Evolutionary conservation across 1,140 invertebrate genomes (phyloP).

Genomic region (Hylaeus volcanicus): DNA sequence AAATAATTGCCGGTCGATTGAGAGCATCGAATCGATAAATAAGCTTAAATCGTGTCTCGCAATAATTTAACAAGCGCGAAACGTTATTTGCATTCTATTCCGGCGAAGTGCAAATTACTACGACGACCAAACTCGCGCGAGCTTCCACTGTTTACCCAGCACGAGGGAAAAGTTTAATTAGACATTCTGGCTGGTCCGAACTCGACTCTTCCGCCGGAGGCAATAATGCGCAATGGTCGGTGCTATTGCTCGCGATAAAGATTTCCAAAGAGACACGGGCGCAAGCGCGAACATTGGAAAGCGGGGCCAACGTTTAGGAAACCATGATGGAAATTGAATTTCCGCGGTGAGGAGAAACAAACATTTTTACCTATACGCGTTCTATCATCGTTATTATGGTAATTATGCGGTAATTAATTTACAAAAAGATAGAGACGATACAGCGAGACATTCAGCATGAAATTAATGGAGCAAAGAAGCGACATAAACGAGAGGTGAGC

Average conservation of each 20-base stretch:
- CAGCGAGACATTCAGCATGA: no score
- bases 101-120: not conserved
- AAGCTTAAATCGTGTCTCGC: not conserved
- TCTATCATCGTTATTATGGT: no score
- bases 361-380: no score
- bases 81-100: not conserved
- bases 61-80: not conserved
- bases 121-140: slow-evolving; percentile 2
- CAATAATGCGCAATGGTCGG: not conserved
- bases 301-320: not conserved
- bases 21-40: not conserved
- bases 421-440: no score
- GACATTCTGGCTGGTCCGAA: not conserved
- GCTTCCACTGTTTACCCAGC: not conserved
- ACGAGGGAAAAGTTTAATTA: slow-evolving; percentile 2
- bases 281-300: not conserved
- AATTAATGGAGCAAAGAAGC: no score
- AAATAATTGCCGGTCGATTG: not conserved
- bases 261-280: not conserved
- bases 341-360: not conserved
- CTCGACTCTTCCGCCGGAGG: not conserved
- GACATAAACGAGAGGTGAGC: no score
- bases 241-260: not conserved
- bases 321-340: not conserved
- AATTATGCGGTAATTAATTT: no score